These are phyloP conservation scores for Oeneis ivallda DNA, from an alignment of 2,888 invertebrate genomes.

Conservation along the genomic window DNA sequence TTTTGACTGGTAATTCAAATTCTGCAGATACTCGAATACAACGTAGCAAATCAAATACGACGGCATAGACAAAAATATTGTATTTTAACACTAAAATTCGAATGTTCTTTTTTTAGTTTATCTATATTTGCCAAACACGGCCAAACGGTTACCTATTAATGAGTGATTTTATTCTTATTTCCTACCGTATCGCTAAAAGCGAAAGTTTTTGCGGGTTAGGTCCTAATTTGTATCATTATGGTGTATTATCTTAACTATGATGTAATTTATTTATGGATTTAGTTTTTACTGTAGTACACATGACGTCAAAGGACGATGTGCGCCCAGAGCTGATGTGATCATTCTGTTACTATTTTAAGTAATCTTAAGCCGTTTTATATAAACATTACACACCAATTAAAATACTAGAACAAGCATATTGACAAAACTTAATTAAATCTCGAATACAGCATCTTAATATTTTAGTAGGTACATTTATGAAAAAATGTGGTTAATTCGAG, in stretches of 20 bases:
- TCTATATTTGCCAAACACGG: slow-evolving; percentile 37
- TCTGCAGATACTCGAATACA: slow-evolving; percentile 41
- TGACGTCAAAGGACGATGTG: slow-evolving; percentile 57
- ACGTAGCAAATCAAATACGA: slow-evolving; percentile 9
- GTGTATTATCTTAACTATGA: slow-evolving; percentile 6
- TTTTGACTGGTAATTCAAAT: slow-evolving; percentile 6
- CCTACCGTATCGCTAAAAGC: slow-evolving; percentile 63
- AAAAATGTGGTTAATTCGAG: no score
- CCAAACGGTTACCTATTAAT: slow-evolving; percentile 65
- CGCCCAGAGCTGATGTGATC: slow-evolving; percentile 70
- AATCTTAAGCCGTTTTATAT: slow-evolving; percentile 36
- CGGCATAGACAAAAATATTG: neutral
- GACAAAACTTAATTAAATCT: no score
- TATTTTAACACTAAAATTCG: neutral
- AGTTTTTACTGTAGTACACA: slow-evolving; percentile 46
- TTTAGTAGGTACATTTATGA: no score
- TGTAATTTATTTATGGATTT: slow-evolving; percentile 61
- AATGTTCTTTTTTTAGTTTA: slow-evolving; percentile 1
- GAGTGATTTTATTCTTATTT: slow-evolving; percentile 47
- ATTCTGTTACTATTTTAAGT: slow-evolving; percentile 49
- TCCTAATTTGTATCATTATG: neutral
- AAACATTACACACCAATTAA: slow-evolving; percentile 20
- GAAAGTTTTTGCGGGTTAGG: slow-evolving; percentile 53
- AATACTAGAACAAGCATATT: neutral
- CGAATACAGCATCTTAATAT: no score